Percentiles rank a stretch among this genome's conserved stretches.
Evolutionary conservation across 1,140 invertebrate species (phyloP).

Genomic region (Aricia agestis): DNA sequence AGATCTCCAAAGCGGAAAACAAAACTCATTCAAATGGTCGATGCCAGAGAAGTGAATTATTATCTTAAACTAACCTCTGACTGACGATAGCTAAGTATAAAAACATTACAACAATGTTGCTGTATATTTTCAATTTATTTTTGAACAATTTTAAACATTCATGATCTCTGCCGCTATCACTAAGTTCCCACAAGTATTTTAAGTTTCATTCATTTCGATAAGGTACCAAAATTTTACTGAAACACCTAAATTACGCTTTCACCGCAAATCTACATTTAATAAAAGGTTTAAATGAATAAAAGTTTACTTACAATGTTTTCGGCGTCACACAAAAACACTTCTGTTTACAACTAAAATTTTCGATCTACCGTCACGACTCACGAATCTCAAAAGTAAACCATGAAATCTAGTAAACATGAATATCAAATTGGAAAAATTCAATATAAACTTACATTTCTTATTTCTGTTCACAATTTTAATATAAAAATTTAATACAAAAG

Average conservation of each 20-base stretch:
- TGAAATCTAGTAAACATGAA: neutral
- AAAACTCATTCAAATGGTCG: no score
- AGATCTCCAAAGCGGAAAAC: no score
- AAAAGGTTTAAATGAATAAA: no score
- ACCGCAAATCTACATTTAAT: no score
- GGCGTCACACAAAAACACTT: neutral
- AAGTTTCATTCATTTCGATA: neutral
- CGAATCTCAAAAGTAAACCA: neutral
- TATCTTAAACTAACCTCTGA: neutral
- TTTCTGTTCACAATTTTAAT: neutral
- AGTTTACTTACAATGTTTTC: no score
- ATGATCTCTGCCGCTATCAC: neutral
- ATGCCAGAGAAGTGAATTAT: neutral
- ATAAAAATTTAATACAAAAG: no score
- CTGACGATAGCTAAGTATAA: neutral
- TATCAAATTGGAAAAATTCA: neutral
- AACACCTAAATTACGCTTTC: no score
- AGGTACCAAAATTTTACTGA: neutral
- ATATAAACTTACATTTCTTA: neutral
- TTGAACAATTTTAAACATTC: neutral
- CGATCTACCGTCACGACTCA: neutral
- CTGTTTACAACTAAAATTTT: neutral
- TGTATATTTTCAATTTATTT: neutral
- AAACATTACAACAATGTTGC: neutral
- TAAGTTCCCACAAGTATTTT: neutral